phyloP scores from a whole-genome alignment of 2,797 vertebrate genomes.

The Xenentodon cancila region DNA sequence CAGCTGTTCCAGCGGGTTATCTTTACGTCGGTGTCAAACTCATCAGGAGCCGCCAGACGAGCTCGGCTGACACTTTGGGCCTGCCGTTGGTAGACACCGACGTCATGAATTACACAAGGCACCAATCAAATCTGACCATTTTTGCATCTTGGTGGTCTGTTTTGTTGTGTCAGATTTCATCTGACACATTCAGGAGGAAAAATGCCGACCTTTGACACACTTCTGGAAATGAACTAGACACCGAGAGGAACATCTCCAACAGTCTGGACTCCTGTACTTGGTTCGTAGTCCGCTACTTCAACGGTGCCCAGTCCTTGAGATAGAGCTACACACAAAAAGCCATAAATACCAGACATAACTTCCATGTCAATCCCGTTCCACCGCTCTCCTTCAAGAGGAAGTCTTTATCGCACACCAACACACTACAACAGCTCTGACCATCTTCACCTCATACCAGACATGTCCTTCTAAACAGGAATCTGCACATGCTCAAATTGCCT shows the following conservation, averaged over 20 bases:
- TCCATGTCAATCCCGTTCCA: conserved; percentile 51
- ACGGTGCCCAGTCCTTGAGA: conserved; percentile 46
- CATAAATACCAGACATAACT: conserved; percentile 66
- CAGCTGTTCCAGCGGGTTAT: not conserved
- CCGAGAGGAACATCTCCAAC: conserved; percentile 1
- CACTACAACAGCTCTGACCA: not conserved
- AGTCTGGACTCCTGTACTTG: conserved; percentile 20
- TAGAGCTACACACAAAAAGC: conserved; percentile 50
- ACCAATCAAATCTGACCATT: too few relatives aligned
- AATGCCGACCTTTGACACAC: not conserved
- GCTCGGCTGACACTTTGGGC: not conserved
- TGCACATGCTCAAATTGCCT: too few relatives aligned
- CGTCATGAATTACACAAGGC: too few relatives aligned
- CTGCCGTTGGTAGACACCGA: not conserved
- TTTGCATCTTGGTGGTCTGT: too few relatives aligned
- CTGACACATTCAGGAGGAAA: not conserved
- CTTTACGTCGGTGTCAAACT: not conserved
- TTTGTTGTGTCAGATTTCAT: not conserved
- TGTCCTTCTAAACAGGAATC: too few relatives aligned
- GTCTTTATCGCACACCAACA: conserved; percentile 24
- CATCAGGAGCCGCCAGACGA: not conserved
- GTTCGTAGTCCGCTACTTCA: conserved; percentile 15
- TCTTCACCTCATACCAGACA: too few relatives aligned
- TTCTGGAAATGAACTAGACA: conserved; percentile 5
- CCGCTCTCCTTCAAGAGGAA: conserved; percentile 62